Base-by-base conservation (phyloP, 2,888 invertebrate genomes). In the Urechis unicinctus region DNA sequence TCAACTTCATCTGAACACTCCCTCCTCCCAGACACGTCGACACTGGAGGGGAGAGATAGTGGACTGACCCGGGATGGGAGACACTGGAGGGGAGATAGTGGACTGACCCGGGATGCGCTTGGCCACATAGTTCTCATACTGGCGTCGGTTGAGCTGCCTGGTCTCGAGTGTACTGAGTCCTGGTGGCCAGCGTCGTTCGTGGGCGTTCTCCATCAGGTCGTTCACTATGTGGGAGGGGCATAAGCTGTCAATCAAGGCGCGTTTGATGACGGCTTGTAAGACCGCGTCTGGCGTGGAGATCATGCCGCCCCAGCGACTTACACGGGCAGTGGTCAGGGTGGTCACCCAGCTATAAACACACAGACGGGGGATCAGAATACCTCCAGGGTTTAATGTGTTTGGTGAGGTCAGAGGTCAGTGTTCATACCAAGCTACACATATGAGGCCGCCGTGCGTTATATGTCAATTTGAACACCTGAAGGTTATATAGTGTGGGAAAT, bases 261-360 rank as follows among this genome's bases (percentile, higher is more conserved):
- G 83, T 74, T 92, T 91, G 65, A 96, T 94, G 86, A 94, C 91
- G 72, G 90, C 87, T 88, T 95, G 82, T 22, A 71, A 81, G 52
- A 91, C 88, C 78, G 91, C 91, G 76, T 96, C 95, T 0, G 96
- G 96, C 13, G 96, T 96, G 29, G 94, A 94, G 71, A 96, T 96
- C 93, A 96, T 94, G 55, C 95, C 95, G 53, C 95, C 96, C 96
- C 95, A 96, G 56, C 95, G 84, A 1, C 93, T 93, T 46, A 96
- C 95, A 58, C 93, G 81, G 24, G 77, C 77, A 21, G 72, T 63
- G 52, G 69, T 70, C 29, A 78, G 60, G 44, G 68, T 68, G 28
- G 61, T 59, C 26, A 72, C 69, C 78, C 78, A 78, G 55, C 76
- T 72, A 57, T 3, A 52, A 55, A 42, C n/a, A n/a, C n/a, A n/a